Conservation (phyloP, 2,888 invertebrate species). For the Dolichomitus sp. region DNA sequence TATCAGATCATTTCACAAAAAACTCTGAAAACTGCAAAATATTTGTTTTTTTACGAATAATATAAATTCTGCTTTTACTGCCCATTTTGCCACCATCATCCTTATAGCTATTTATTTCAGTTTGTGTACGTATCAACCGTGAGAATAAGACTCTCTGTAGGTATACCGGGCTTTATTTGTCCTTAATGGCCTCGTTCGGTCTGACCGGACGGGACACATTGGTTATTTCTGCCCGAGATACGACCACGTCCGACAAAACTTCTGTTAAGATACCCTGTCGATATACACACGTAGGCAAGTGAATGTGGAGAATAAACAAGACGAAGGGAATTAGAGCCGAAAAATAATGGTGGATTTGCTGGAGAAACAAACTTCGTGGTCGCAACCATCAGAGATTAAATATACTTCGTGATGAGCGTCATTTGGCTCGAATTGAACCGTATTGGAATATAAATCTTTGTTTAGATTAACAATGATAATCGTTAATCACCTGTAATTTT, state of each 20-base stretch:
- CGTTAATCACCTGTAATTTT: conserved; percentile 8
- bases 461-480: neutral
- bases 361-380: neutral
- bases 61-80: too few relatives aligned
- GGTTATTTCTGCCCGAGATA: conserved; percentile 17
- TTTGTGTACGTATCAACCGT: conserved; percentile 9
- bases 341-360: neutral
- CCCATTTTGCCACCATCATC: too few relatives aligned
- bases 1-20: too few relatives aligned
- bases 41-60: too few relatives aligned
- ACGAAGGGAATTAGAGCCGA: neutral
- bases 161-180: conserved; percentile 26
- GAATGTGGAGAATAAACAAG: neutral
- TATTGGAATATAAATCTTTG: neutral
- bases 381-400: neutral
- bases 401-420: neutral
- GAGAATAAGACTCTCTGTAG: neutral
- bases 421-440: neutral
- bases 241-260: neutral
- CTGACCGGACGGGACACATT: neutral
- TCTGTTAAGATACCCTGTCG: neutral
- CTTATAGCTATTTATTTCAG: neutral
- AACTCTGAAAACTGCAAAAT: too few relatives aligned
- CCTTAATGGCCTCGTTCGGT: conserved; percentile 40
- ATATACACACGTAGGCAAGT: neutral